Evolutionary conservation across 2,113 vertebrate genomes (phyloP).

Genomic region (Paratilapia polleni): DNA sequence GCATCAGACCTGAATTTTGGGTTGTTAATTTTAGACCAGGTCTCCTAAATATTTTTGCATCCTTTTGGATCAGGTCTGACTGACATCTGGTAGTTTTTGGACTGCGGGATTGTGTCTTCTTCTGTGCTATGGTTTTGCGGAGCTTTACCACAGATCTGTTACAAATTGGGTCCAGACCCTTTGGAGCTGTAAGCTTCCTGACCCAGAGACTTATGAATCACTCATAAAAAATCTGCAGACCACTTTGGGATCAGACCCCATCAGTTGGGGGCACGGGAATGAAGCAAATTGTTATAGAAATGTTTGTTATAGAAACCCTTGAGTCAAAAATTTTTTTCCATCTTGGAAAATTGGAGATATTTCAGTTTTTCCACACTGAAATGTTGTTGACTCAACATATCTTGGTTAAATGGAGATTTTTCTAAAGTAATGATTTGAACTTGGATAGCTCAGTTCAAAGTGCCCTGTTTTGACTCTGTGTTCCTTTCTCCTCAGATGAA

Average conservation of each 20-base stretch:
- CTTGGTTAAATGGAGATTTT: neutral
- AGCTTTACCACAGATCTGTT: neutral
- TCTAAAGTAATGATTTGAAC: neutral
- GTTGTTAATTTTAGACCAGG: neutral
- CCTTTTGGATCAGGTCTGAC: neutral
- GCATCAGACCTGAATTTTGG: neutral
- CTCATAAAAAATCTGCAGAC: neutral
- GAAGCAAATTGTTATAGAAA: neutral
- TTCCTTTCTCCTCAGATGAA: constrained; percentile 70
- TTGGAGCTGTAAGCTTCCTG: neutral
- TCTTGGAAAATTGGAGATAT: neutral
- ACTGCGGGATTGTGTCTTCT: neutral
- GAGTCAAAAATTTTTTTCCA: too few relatives aligned
- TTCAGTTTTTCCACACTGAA: neutral
- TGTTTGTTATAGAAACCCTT: neutral
- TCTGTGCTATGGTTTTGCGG: neutral
- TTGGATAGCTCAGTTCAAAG: neutral
- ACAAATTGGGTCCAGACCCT: neutral
- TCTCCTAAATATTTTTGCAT: neutral
- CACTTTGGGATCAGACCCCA: neutral
- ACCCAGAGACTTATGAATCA: neutral
- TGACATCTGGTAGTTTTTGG: neutral
- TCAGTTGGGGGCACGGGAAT: neutral
- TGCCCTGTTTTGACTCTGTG: neutral
- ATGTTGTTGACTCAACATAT: neutral